Base-by-base conservation (phyloP, 2,113 vertebrate species). In the Struthidea cinerea region DNA sequence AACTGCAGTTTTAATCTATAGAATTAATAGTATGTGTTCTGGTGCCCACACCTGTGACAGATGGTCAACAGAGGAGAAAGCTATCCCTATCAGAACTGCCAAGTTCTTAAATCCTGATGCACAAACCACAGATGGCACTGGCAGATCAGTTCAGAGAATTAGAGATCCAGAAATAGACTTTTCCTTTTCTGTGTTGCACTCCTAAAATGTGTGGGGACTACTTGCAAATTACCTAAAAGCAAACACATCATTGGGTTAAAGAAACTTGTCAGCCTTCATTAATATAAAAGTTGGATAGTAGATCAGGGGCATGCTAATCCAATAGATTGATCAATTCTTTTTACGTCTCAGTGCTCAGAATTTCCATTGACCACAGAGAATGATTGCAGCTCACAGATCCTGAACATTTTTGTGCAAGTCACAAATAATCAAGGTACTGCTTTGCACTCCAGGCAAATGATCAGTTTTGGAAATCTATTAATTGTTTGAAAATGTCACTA, bases 1-100 rank as follows among this genome's bases (percentile, higher is more conserved):
- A 87, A 86, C 37, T 77, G 71, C 87, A 56, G 47, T 78, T 97
- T 97, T 94, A 74, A 88, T 96, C 56, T 94, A 65, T 92, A 93
- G 81, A 97, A 68, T 95, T 83, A 95, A 75, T 90, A 94, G 73
- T 42, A 24, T 10, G 9, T 69, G 30, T 44, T 83, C 85, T 82
- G 8, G 20, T 92, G 76, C 52, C n/a, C 84, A 64, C 69, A 94
- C 94, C 96, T 95, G 94, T 96, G 64, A 96, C 97, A 97, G 97
- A 98, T 97, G 96, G 95, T 83, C 91, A 97, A 55, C 9, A 76
- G 57, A 96, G 52, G 78, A 95, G 79, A 95, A 96, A 96, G 32
- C 26, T 83, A 74, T 67, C 64, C 82, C 33, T 47, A 41, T 76
- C 86, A 96, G 87, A 89, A 47, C 71, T 56, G 79, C 35, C 0